These are phyloP conservation scores for Trididemnum miniatum DNA, from an alignment of 23 tunicate species.

Conservation along the genomic window DNA sequence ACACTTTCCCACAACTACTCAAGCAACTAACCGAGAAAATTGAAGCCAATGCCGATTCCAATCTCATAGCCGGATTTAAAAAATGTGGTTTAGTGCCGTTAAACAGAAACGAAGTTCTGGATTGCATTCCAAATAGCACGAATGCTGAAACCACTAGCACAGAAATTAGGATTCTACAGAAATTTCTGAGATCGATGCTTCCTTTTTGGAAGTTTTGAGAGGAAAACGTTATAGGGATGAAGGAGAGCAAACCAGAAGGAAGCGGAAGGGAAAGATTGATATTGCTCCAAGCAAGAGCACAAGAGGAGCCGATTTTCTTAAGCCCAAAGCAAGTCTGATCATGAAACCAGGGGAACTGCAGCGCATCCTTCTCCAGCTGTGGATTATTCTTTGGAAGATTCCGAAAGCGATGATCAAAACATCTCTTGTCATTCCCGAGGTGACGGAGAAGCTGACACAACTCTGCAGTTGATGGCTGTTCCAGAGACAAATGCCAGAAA, in stretches of 20 bases:
- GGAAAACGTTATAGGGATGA: background rate
- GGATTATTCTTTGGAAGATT: no score
- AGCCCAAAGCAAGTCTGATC: no score
- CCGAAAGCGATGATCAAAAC: no score
- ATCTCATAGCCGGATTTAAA: background rate
- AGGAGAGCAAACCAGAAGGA: background rate
- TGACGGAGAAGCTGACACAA: no score
- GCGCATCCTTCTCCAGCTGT: no score
- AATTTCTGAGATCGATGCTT: background rate
- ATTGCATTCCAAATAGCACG: background rate
- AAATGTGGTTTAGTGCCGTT: no score
- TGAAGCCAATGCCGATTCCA: background rate
- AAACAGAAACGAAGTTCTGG: background rate
- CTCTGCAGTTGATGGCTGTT: no score
- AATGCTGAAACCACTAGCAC: background rate
- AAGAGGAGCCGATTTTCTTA: background rate
- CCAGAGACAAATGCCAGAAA: background rate
- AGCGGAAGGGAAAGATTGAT: background rate
- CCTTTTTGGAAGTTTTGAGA: background rate
- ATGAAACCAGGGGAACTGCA: no score
- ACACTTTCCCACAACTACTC: background rate
- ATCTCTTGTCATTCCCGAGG: no score
- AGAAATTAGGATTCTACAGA: background rate
- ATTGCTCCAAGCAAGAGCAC: background rate
- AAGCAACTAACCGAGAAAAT: background rate